A percentile compares a stretch with the other conserved stretches of the same genome.
Conservation (phyloP, 2,888 invertebrate genomes). For the Kuschelorhynchus macadamiae region DNA sequence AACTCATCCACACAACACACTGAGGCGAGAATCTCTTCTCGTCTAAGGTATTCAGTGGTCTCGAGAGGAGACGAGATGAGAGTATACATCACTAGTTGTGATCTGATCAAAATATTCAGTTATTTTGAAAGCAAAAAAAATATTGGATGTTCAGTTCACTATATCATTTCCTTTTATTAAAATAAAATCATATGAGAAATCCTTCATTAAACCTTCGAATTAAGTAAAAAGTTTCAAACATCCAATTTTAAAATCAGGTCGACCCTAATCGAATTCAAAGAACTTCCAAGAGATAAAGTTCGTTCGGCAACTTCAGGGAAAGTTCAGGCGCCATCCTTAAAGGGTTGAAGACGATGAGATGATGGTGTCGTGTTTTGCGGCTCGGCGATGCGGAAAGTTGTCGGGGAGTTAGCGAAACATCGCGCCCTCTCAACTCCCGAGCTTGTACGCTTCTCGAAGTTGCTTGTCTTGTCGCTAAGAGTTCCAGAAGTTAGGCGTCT, state of each 20-base stretch:
- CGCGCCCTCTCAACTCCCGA: conserved; percentile 60
- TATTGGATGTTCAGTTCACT: no score
- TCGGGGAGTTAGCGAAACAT: conserved; percentile 57
- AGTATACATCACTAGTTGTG: no score
- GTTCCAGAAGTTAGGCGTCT: conserved; percentile 12
- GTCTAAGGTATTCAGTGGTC: no score
- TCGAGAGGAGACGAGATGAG: no score
- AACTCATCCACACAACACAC: no score
- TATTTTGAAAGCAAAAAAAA: no score
- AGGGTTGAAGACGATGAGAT: conserved; percentile 55
- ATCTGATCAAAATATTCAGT: no score
- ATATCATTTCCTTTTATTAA: no score
- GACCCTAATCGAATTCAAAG: conserved; percentile 20
- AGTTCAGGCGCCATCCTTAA: conserved; percentile 41
- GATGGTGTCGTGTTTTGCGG: conserved; percentile 68
- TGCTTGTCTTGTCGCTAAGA: conserved; percentile 29
- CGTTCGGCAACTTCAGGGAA: conserved; percentile 28
- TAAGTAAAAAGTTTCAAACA: conserved; percentile 28
- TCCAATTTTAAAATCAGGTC: conserved; percentile 35
- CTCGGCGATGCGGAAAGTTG: conserved; percentile 67
- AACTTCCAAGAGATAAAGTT: conserved; percentile 27
- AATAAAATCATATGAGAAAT: conserved; percentile 4
- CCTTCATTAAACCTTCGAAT: background rate
- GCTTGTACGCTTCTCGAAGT: conserved; percentile 39
- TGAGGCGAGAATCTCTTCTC: no score